Evolutionary conservation across 2,113 vertebrate species (phyloP), one percentile per base, ranked within the genome.

Genomic region (Trichechus manatus): DNA sequence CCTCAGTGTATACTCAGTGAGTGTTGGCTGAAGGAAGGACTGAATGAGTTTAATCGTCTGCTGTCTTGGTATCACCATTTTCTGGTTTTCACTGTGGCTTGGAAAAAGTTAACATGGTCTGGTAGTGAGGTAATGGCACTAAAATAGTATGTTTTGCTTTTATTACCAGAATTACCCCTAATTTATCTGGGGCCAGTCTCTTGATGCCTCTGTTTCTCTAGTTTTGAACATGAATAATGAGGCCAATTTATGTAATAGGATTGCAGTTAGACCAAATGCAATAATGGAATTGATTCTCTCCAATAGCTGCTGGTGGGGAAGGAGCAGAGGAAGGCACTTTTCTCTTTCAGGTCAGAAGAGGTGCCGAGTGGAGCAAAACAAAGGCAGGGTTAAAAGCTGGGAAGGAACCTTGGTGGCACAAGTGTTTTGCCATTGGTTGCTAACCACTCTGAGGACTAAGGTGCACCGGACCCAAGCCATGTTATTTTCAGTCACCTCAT

Each of bases 171-270:
- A 91, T 68, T 15, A 75, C 39, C n/a, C 36, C 59, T 82, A 22
- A 78, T 72, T 83, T 53, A 44, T 89, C 85, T 63, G 53, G 50
- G 85, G 64, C 3, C 8, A 39, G 22, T 81, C 79, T 94, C 56
- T 15, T 0, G 14, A 79, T 33, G 86, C 74, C 89, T 80, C 63
- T 85, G 87, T 91, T 91, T 94, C 88, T 91, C 79, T 81, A 23
- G 23, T 85, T 87, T 72, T 77, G 47, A 84, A 13, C 39, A 11
- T 82, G 79, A 97, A 4, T 78, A 74, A 91, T 1, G n/a, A 91
- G 89, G 70, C 25, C 96, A 29, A 80, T 94, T 92, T 93, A 56
- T 20, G 3, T 79, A 89, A 85, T 59, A 68, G 82, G 92, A 94
- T 87, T 91, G 87, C 61, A 25, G 9, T 79, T 66, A n/a, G 72